phyloP scores from a whole-genome alignment of 2,113 vertebrate species.

The Embiotoca jacksoni region DNA sequence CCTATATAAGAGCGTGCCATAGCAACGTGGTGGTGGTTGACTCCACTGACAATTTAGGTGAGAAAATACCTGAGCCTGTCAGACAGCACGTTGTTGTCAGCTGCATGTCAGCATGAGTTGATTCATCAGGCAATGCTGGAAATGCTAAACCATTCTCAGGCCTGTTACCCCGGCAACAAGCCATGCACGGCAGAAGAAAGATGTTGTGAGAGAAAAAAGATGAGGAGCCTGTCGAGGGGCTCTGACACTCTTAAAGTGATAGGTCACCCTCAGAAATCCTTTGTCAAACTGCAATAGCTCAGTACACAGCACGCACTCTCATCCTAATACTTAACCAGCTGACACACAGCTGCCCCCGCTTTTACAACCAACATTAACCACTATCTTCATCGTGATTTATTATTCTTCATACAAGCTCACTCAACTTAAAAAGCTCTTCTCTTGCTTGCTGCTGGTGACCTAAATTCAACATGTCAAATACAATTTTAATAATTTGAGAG shows the following conservation, averaged over 20 bases:
- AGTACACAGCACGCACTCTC: not conserved
- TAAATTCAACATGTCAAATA: constrained; percentile 11
- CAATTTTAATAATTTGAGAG: constrained; percentile 9
- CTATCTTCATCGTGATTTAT: not conserved
- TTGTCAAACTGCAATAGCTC: constrained; percentile 13
- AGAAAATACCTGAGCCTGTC: constrained; percentile 44
- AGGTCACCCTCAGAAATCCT: constrained; percentile 49
- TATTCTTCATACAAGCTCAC: not conserved
- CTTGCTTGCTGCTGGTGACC: constrained; percentile 12
- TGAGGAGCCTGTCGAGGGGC: constrained; percentile 63
- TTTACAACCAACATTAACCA: not conserved
- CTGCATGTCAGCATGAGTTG: constrained; percentile 58
- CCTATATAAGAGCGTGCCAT: constrained; percentile 1
- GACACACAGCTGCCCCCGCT: not conserved
- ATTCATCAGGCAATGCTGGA: constrained; percentile 65
- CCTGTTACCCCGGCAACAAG: constrained; percentile 82
- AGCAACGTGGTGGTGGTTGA: constrained; percentile 36
- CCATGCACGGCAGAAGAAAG: constrained; percentile 71
- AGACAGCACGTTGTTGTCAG: constrained; percentile 54
- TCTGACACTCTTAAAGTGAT: constrained; percentile 73
- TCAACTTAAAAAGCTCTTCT: constrained; percentile 3
- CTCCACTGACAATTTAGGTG: constrained; percentile 33
- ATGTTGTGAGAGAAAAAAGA: constrained; percentile 69
- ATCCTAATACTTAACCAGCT: constrained; percentile 2
- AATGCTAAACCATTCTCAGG: constrained; percentile 64